Base-by-base conservation (phyloP, 2,113 vertebrate genomes). In the Bettongia penicillata region DNA sequence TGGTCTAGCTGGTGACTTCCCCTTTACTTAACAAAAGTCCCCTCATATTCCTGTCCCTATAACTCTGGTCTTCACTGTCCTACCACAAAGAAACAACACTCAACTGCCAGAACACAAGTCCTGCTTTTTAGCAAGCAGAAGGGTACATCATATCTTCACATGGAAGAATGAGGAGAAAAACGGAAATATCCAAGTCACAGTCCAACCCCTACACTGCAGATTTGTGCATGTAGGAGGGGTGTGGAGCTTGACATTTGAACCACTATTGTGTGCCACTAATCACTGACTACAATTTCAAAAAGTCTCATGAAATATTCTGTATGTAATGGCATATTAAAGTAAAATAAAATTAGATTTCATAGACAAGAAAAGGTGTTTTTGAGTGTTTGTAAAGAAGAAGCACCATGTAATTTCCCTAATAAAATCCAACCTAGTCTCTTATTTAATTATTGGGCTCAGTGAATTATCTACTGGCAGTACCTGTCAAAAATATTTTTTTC, bases 1-100 rank as follows among this genome's bases (percentile, higher is more conserved):
- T 99, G 98, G 99, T 98, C 97, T 89, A 98, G 98, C 98, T 98
- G 97, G 98, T 97, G 98, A 97, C 91, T 95, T 95, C 98, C 98
- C 98, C 51, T 51, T 98, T 16, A 98, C 98, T 98, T 93, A 97
- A 96, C 97, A 97, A 91, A 24, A 84, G 68, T 23, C 68, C 68
- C 16, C n/a, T 23, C 2, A 7, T 43, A 22, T 84, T 84, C 16
- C n/a, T 84, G n/a, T 2, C 31, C 61, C 68, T 84, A 6, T 43
- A 84, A n/a, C n/a, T 84, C n/a, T 22, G 16, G n/a, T 43, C 68
- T 84, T 84, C n/a, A 22, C n/a, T 43, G 19, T 23, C 68, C n/a
- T 43, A 84, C n/a, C 19, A 84, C 37, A 84, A n/a, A 84, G 19
- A 84, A 84, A 84, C 10, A 43, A 19, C 2, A 84, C 7, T 84